phyloP scores from a whole-genome alignment of 2,113 vertebrate species.

The Chionis minor region DNA sequence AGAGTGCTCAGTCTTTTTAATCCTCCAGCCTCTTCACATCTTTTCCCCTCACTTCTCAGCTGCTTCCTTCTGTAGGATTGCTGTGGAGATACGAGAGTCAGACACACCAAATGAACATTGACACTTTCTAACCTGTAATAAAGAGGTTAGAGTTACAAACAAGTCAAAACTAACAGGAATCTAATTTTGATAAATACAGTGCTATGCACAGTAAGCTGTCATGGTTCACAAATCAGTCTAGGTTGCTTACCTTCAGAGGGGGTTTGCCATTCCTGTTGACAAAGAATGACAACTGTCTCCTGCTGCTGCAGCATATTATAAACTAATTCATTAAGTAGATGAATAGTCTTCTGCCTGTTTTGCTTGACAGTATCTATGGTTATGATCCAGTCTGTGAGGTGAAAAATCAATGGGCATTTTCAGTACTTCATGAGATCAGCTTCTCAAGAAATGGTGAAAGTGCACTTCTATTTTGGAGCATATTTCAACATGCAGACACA shows the following conservation, averaged over 20 bases:
- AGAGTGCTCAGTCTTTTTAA: neutral
- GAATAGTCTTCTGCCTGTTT: neutral
- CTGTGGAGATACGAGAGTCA: neutral
- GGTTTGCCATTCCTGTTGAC: neutral
- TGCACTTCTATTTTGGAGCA: rapidly evolving
- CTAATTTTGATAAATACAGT: neutral
- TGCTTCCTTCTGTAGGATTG: neutral
- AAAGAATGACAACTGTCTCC: neutral
- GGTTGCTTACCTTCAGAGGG: neutral
- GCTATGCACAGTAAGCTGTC: neutral
- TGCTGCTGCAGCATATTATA: neutral
- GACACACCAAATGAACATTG: neutral
- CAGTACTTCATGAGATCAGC: neutral
- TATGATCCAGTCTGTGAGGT: neutral
- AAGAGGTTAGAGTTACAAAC: neutral
- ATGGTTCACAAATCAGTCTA: neutral
- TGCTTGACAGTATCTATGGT: neutral
- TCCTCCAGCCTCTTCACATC: neutral
- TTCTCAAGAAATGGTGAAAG: neutral
- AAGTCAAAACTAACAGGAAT: neutral
- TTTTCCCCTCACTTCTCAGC: neutral
- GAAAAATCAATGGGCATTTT: neutral
- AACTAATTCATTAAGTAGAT: neutral
- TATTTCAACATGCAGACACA: neutral
- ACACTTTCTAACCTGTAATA: neutral